These are phyloP conservation scores for Pseudorectes ferrugineus DNA, from an alignment of 2,113 vertebrate genomes.

Conservation along the genomic window DNA sequence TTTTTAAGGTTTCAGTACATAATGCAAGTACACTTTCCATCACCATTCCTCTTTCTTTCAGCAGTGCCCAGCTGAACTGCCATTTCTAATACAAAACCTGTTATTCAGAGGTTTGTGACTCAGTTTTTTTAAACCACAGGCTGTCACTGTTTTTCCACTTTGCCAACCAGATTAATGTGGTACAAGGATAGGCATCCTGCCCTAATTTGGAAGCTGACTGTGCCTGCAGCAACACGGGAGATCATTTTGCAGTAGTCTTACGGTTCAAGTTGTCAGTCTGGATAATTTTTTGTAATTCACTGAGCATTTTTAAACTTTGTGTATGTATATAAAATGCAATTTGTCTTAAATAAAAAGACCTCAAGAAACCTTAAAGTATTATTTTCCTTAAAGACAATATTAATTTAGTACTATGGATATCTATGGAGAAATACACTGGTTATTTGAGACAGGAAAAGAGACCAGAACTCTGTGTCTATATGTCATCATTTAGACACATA, in stretches of 20 bases:
- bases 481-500: not conserved
- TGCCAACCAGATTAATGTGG: slow-evolving; percentile 15
- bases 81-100: not conserved
- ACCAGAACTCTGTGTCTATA: not conserved
- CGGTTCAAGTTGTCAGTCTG: not conserved
- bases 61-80: not conserved
- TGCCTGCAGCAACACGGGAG: slow-evolving; percentile 6
- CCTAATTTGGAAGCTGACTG: slow-evolving; percentile 4
- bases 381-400: not conserved
- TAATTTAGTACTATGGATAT: not conserved
- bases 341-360: not conserved
- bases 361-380: not conserved
- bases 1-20: not conserved
- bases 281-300: not conserved
- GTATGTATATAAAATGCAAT: not conserved
- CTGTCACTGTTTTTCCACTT: slow-evolving; percentile 11
- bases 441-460: not conserved
- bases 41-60: not conserved
- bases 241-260: not conserved
- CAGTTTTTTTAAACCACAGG: not conserved
- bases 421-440: not conserved
- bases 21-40: not conserved
- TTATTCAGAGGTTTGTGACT: slow-evolving; percentile 1
- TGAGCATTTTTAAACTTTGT: not conserved
- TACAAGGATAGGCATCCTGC: slow-evolving; percentile 9